These are phyloP conservation scores for Diplogasteroides magnus DNA, from an alignment of 1,140 invertebrate species.

Conservation along the genomic window DNA sequence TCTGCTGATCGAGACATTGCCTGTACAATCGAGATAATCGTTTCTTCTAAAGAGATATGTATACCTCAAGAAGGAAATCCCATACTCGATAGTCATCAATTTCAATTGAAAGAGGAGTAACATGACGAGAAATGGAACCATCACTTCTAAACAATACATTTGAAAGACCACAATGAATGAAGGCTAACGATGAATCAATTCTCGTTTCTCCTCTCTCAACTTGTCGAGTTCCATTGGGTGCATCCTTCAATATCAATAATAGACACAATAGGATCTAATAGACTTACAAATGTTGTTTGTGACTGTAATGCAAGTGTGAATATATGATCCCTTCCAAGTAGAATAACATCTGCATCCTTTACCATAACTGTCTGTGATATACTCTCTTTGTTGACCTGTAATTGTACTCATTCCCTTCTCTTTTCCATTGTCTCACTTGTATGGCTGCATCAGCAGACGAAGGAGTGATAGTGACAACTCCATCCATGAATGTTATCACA, in stretches of 20 bases:
- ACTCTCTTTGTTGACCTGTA: background rate
- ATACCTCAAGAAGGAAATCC: background rate
- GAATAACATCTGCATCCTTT: background rate
- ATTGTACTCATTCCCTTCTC: background rate
- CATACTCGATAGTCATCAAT: background rate
- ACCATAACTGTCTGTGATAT: background rate
- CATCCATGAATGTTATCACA: slow-evolving; percentile 36
- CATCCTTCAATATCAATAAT: background rate
- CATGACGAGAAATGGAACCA: background rate
- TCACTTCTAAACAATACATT: background rate
- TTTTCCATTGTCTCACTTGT: slow-evolving; percentile 24
- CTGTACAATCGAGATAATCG: too few species aligned
- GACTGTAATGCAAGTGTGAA: background rate
- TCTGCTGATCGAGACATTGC: background rate
- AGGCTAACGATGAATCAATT: background rate
- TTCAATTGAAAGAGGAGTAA: background rate
- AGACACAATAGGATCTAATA: background rate
- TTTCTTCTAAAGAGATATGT: background rate
- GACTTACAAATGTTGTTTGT: background rate
- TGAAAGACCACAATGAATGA: background rate
- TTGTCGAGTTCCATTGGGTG: background rate
- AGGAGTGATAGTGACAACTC: slow-evolving; percentile 39
- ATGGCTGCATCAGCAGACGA: slow-evolving; percentile 26
- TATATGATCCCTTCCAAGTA: background rate
- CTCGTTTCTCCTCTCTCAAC: background rate